Conservation (phyloP, 35 echinoderm and acorn worm genomes). For the Apostichopus japonicus region DNA sequence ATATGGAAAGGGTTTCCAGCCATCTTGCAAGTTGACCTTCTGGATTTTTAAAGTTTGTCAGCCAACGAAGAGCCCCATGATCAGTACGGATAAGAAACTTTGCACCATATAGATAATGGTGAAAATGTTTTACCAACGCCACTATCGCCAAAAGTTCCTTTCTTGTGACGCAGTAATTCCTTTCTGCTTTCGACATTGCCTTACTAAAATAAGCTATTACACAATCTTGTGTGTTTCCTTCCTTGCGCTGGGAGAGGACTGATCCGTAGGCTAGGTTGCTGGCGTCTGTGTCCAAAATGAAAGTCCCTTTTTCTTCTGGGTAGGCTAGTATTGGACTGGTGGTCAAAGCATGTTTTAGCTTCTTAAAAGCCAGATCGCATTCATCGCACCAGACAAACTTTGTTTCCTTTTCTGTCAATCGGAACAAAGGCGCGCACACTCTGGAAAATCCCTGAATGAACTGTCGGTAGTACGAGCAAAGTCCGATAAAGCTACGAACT, state of each 20-base stretch:
- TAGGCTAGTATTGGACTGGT: conserved; percentile 64
- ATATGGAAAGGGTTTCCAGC: conserved; percentile 49
- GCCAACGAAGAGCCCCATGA: conserved; percentile 65
- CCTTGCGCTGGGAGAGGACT: neutral
- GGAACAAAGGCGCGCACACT: neutral
- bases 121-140: conserved; percentile 57
- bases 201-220: conserved; percentile 9
- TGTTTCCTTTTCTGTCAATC: neutral
- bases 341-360: conserved; percentile 35
- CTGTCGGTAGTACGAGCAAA: conserved; percentile 36
- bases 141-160: conserved; percentile 64
- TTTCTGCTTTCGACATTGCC: neutral
- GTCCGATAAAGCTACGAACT: conserved; percentile 37
- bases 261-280: conserved; percentile 19
- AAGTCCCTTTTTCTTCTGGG: conserved; percentile 37
- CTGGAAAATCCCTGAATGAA: conserved; percentile 24
- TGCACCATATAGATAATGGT: conserved; percentile 66
- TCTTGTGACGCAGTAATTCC: conserved; percentile 14
- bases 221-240: neutral
- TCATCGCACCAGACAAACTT: neutral
- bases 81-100: conserved; percentile 60
- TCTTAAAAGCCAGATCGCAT: neutral
- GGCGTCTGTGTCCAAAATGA: conserved; percentile 82
- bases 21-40: conserved; percentile 30
- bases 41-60: conserved; percentile 56